phyloP scores from a whole-genome alignment of 2,113 vertebrate genomes.

The Phrynosoma platyrhinos region DNA sequence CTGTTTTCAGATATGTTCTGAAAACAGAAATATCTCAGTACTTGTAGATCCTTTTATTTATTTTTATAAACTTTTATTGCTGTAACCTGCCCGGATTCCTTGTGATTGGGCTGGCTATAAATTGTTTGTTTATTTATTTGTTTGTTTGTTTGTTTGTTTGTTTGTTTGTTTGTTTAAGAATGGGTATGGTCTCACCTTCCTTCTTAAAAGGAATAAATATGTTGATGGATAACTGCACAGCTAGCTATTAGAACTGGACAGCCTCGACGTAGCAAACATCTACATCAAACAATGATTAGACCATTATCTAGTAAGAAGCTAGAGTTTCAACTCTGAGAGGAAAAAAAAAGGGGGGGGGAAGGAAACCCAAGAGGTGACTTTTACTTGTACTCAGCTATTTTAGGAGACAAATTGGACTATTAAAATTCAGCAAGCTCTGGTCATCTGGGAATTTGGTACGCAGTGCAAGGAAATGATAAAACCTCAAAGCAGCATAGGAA shows the following conservation, averaged over 20 bases:
- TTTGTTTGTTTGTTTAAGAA: no score
- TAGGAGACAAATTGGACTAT: conserved; percentile 46
- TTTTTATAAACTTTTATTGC: no score
- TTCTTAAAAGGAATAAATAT: background rate
- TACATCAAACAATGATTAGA: conserved; percentile 6
- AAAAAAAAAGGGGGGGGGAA: background rate
- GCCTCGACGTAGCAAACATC: background rate
- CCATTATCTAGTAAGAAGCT: background rate
- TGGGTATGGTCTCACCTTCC: background rate
- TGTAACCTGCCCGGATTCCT: no score
- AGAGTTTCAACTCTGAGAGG: background rate
- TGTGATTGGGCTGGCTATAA: no score
- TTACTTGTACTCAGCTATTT: conserved; percentile 31
- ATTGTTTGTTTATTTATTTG: no score
- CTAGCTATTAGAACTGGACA: conserved; percentile 1
- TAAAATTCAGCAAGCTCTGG: conserved; percentile 49
- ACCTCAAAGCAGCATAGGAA: conserved; percentile 33
- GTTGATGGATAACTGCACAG: background rate
- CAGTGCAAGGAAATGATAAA: conserved; percentile 47
- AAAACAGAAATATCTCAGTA: background rate
- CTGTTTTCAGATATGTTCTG: no score
- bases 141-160: no score
- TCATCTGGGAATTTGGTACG: conserved; percentile 44
- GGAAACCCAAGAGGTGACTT: background rate
- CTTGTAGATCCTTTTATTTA: no score